Evolutionary conservation across 2,113 vertebrate genomes (phyloP).

Genomic region (Xyrauchen texanus): DNA sequence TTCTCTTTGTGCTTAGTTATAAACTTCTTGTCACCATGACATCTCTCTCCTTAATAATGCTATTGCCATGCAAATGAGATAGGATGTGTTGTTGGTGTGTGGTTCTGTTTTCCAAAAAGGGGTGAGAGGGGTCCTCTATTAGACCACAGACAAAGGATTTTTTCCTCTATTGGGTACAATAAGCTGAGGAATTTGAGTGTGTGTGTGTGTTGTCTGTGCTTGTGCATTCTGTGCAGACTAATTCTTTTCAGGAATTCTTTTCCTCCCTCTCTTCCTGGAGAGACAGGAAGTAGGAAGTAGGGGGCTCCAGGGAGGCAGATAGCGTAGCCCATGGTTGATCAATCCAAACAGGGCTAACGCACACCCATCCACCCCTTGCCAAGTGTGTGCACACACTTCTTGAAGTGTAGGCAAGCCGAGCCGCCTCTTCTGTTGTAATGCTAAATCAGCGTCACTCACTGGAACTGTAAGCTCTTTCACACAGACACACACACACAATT

Average conservation of each 20-base stretch:
- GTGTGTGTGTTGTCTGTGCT: slow-evolving; percentile 41
- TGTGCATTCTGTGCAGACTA: slow-evolving; percentile 28
- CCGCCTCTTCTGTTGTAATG: slow-evolving; percentile 74
- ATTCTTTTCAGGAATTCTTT: slow-evolving; percentile 42
- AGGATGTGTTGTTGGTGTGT: slow-evolving; percentile 63
- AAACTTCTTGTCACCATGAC: slow-evolving; percentile 78
- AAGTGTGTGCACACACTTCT: slow-evolving; percentile 67
- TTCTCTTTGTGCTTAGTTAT: slow-evolving; percentile 72
- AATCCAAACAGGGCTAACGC: slow-evolving; percentile 63
- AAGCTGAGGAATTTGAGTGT: slow-evolving; percentile 51
- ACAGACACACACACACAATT: slow-evolving; percentile 49
- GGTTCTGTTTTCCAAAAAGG: slow-evolving; percentile 53
- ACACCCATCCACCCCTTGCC: slow-evolving; percentile 64
- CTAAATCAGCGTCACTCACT: slow-evolving; percentile 71
- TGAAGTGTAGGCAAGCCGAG: slow-evolving; percentile 57
- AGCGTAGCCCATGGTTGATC: slow-evolving; percentile 66
- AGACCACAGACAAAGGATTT: slow-evolving; percentile 57
- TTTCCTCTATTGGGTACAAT: slow-evolving; percentile 59
- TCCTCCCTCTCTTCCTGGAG: slow-evolving; percentile 48
- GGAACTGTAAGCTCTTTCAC: slow-evolving; percentile 73
- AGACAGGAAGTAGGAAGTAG: slow-evolving; percentile 67
- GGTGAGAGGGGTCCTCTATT: slow-evolving; percentile 59
- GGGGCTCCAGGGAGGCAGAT: slow-evolving; percentile 59
- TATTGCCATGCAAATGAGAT: slow-evolving; percentile 76
- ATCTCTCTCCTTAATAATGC: slow-evolving; percentile 74